Base-by-base conservation (phyloP, 1,140 invertebrate species). In the Tribolium madens region DNA sequence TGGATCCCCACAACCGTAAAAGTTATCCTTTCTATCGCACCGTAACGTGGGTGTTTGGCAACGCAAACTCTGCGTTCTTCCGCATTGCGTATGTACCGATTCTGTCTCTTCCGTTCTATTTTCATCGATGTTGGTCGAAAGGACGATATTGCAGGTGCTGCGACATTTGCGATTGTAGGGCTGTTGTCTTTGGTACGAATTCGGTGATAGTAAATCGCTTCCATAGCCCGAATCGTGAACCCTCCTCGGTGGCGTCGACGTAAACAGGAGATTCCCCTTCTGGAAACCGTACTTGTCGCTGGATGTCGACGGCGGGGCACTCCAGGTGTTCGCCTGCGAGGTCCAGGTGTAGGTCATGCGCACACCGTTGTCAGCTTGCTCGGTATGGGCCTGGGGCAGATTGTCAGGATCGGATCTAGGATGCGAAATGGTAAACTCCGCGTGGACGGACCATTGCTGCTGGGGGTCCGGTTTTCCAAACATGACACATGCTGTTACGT, bases 61-160 rank as follows among this genome's bases (percentile, higher is more conserved):
- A 31, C 84, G 74, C 69, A 86, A 78, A 77, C 85, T 86, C 36
- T 85, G 84, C 12, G 84, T 84, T 52, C 85, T 76, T 68, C 79
- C 78, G 71, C 82, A 84, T 71, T 80, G 76, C 13, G 71, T 73
- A 73, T 73, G 71, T 33, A 53, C 14, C 13, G 48, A 73, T 0
- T 73, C 70, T n/a, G 48, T 13, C 33, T 73, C 71, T 36, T 73
- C 71, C 33, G 33, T 52, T 53, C 71, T 73, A 73, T 73, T 73
- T 73, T 73, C 71, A 42, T 73, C 71, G 13, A 73, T 13, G 76
- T 82, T 83, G 7, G 89, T 85, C 0, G 89, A 88, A n/a, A 91
- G 82, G 5, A 91, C 87, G 42, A 93, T 93, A 80, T 89, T 93
- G 80, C 91, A 93, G 0, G 92, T 92, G 83, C 91, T 93, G 52